phyloP scores from a whole-genome alignment of 2,888 invertebrate species.

The Rotaria macrura region DNA sequence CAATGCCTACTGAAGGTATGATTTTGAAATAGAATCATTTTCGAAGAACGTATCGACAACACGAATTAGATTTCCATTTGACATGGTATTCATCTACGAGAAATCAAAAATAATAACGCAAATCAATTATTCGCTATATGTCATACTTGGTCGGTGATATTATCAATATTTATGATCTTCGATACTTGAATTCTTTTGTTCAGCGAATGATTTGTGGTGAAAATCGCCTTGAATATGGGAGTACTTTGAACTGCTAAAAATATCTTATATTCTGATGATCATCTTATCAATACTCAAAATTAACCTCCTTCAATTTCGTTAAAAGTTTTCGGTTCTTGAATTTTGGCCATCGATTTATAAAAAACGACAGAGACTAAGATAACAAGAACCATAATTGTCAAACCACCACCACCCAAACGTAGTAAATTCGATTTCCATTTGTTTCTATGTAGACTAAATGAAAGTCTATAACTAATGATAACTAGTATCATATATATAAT shows the following conservation, averaged over 20 bases:
- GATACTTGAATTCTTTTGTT: not conserved
- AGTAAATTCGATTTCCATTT: not conserved
- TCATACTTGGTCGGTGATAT: not conserved
- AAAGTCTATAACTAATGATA: not conserved
- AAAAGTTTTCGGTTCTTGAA: not conserved
- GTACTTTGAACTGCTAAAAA: not conserved
- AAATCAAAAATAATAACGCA: not conserved
- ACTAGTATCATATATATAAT: too few species aligned
- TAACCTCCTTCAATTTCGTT: not conserved
- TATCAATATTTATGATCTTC: not conserved
- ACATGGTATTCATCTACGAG: not conserved
- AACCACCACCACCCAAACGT: not conserved
- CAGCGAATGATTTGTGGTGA: not conserved
- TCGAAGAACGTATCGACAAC: not conserved
- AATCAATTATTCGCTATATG: not conserved
- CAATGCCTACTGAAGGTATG: not conserved
- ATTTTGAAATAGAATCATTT: not conserved
- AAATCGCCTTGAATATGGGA: not conserved
- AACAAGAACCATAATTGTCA: not conserved
- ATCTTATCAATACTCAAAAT: not conserved
- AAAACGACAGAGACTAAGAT: not conserved
- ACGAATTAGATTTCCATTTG: not conserved
- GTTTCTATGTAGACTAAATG: not conserved
- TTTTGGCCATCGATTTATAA: not conserved
- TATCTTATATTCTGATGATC: not conserved